Conservation (phyloP, 2,888 invertebrate species). For the Pedicia rivosa region DNA sequence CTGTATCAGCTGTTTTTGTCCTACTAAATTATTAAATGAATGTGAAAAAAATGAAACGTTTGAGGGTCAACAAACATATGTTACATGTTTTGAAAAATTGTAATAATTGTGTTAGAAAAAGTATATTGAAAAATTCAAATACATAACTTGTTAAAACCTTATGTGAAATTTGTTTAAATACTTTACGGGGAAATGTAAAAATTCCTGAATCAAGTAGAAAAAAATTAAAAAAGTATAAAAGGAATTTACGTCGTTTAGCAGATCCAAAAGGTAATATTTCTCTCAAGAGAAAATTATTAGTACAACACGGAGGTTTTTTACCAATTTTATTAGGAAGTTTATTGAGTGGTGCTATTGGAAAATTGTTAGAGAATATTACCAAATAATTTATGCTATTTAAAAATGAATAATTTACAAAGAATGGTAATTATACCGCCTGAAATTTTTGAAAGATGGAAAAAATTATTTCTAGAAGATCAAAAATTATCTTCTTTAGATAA, state of each 20-base stretch:
- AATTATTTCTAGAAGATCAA: background rate
- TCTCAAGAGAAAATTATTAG: conserved; percentile 3
- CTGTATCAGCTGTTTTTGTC: too few relatives aligned
- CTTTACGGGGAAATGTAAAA: conserved; percentile 1
- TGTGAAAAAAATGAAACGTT: background rate
- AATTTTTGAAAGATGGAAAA: background rate
- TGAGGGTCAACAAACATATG: conserved; percentile 3
- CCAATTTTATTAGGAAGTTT: conserved; percentile 1
- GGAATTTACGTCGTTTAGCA: background rate
- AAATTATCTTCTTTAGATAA: background rate
- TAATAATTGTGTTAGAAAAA: background rate
- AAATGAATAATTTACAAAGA: conserved; percentile 1
- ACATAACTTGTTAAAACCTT: background rate
- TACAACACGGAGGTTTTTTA: conserved; percentile 6
- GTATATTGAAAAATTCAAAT: background rate
- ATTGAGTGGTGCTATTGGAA: conserved; percentile 4
- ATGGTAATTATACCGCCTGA: conserved; percentile 4
- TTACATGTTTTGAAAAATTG: background rate
- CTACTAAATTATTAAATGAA: too few relatives aligned
- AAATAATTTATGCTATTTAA: too few relatives aligned
- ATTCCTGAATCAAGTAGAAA: background rate
- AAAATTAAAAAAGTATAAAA: conserved; percentile 3
- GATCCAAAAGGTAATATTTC: background rate
- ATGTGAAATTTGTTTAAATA: background rate
- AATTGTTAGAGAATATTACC: background rate